Conservation (phyloP, 2,888 invertebrate genomes). For the Diarsia mendica region DNA sequence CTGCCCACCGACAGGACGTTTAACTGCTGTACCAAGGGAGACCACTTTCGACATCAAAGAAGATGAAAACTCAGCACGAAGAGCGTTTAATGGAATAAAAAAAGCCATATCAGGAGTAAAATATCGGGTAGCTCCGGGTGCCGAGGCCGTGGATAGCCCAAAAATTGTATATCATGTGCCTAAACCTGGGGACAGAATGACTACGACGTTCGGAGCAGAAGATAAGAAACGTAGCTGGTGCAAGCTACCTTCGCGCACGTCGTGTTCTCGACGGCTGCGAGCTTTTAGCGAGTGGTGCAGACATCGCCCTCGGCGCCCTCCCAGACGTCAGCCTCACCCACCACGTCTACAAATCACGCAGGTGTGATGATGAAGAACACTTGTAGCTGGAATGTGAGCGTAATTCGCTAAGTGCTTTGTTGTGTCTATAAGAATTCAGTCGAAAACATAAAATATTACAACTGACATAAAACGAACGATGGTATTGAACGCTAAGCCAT, state of each 20-base stretch:
- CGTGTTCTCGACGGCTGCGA: conserved; percentile 77
- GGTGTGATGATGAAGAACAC: conserved; percentile 80
- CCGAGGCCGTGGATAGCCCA: conserved; percentile 83
- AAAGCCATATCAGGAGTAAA: conserved; percentile 83
- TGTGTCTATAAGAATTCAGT: conserved; percentile 41
- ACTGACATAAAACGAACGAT: conserved; percentile 37
- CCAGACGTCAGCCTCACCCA: conserved; percentile 78
- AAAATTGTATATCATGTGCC: conserved; percentile 86
- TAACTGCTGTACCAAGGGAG: conserved; percentile 80
- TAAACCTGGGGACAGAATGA: conserved; percentile 87
- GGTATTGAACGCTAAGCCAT: conserved; percentile 67
- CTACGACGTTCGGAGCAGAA: conserved; percentile 84
- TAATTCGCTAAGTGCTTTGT: conserved; percentile 60
- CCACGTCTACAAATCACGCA: conserved; percentile 87
- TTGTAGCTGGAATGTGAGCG: conserved; percentile 57
- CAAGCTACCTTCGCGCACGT: conserved; percentile 78
- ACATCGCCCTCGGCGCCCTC: conserved; percentile 77
- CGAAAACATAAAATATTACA: conserved; percentile 39
- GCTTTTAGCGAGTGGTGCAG: conserved; percentile 80
- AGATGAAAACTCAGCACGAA: conserved; percentile 77
- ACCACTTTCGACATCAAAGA: conserved; percentile 78
- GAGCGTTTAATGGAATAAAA: conserved; percentile 81
- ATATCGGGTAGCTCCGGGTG: conserved; percentile 82
- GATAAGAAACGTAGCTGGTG: conserved; percentile 77
- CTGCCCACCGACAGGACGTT: conserved; percentile 76